Percentiles rank a stretch among this genome's conserved stretches.
phyloP scores from a whole-genome alignment of 2,888 invertebrate species.

The Eudemis profundana region DNA sequence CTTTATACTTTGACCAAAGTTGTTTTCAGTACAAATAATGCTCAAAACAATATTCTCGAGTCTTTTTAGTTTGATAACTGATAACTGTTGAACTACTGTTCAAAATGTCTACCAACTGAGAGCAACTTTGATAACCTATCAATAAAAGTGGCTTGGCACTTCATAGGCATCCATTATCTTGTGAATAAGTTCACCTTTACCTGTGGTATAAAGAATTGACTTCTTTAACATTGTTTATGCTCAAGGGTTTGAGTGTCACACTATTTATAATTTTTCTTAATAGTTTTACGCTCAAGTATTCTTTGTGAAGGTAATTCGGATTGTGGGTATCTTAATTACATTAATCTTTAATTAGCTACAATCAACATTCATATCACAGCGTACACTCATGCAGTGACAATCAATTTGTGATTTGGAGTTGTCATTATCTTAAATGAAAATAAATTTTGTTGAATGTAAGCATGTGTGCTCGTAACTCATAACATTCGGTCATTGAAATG shows the following conservation, averaged over 20 bases:
- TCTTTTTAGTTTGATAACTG: too few species aligned
- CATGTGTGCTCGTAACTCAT: conserved; percentile 1
- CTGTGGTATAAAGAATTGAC: background rate
- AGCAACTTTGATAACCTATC: background rate
- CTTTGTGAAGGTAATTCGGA: too few species aligned
- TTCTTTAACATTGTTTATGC: too few species aligned
- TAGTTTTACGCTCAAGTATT: too few species aligned
- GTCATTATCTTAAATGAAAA: background rate
- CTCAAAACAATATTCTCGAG: background rate
- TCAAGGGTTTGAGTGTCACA: too few species aligned
- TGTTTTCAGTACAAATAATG: background rate
- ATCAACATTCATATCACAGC: too few species aligned
- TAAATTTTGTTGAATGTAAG: background rate
- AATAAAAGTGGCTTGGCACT: background rate
- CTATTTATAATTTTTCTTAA: too few species aligned
- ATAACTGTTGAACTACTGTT: background rate
- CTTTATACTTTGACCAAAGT: too few species aligned
- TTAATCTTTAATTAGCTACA: too few species aligned
- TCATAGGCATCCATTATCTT: background rate
- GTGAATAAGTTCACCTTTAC: background rate
- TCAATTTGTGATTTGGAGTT: background rate
- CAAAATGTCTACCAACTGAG: background rate
- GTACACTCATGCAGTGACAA: too few species aligned
- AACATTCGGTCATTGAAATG: too few species aligned
- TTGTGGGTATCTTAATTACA: too few species aligned